Evolutionary conservation across 2,113 vertebrate genomes (phyloP), one percentile per base, ranked within the genome.

Genomic region (Phaethon lepturus): DNA sequence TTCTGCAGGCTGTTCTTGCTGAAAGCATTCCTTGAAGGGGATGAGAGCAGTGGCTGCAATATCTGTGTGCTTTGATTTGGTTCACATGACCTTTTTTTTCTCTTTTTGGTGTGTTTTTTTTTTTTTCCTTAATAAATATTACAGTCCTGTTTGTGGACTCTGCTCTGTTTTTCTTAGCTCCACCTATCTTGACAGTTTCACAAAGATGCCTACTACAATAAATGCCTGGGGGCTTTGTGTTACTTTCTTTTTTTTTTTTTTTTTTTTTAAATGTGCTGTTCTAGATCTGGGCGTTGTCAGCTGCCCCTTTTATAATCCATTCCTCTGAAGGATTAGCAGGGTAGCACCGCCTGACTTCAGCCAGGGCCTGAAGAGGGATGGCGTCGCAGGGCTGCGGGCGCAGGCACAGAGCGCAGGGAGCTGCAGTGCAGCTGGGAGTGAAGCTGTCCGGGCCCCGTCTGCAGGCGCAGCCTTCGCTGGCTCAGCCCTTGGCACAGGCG

Each of bases 301-400:
- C 53, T 83, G 74, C 60, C 58, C 12, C 23, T 68, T 84, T 59
- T 68, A 28, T 47, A 55, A 89, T 31, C 44, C 1, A 0, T 74
- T 24, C 53, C 47, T 67, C 66, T 73, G 68, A 49, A 79, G 93
- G 62, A 45, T 62, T 59, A 52, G 42, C 44, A 4, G 9, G 17
- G 47, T 71, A 60, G 4, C 3, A 3, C 49, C 78, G 69, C 78
- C 50, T 88, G 69, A 42, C 59, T 68, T 81, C 16, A 74, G 20
- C 0, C 1, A 63, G 44, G 35, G 7, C 80, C 78, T 52, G 47
- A 35, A 23, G 52, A 68, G 33, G 20, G 55, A 60, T 17, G 20
- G 62, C 44, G 0, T 5, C 8, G 49, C 0, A 0, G 75, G 47
- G 44, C 47, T 85, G 77, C 3, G 10, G 35, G 7, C 0, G 0